Percentiles rank a stretch among this genome's conserved stretches.
These are phyloP conservation scores for Stenodera caucasica DNA, from an alignment of 2,888 invertebrate species.

Conservation along the genomic window DNA sequence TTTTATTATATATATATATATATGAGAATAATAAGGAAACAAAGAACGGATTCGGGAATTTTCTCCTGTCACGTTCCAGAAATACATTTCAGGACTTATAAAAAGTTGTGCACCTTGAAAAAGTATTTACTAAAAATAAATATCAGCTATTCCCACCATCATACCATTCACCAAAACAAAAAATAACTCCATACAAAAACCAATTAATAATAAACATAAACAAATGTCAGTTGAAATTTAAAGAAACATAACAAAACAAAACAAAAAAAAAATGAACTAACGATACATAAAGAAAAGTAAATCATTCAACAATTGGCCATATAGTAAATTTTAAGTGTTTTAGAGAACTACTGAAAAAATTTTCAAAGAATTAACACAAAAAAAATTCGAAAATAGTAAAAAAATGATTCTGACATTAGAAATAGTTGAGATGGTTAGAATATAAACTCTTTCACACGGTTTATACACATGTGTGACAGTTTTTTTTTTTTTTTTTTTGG, in stretches of 20 bases:
- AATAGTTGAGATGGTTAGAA: background rate
- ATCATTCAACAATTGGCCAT: slow-evolving; percentile 17
- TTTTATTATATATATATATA: background rate
- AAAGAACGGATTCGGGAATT: slow-evolving; percentile 12
- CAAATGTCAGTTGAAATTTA: slow-evolving; percentile 29
- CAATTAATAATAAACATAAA: slow-evolving; percentile 36
- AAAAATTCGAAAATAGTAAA: background rate
- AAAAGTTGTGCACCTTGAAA: slow-evolving; percentile 7
- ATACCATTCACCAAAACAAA: slow-evolving; percentile 1
- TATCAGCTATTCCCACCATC: slow-evolving; percentile 5
- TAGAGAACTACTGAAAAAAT: background rate
- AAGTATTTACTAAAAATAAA: slow-evolving; percentile 12
- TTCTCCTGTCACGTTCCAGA: slow-evolving; percentile 15
- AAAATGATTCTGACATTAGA: background rate
- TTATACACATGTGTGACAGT: slow-evolving; percentile 43
- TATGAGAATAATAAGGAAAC: background rate
- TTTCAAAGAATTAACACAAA: background rate
- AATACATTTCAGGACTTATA: slow-evolving; percentile 7
- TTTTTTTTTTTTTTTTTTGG: too few species aligned
- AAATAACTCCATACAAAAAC: background rate
- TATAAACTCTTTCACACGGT: slow-evolving; percentile 45
- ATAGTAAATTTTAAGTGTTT: background rate
- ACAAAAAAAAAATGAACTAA: slow-evolving; percentile 24
- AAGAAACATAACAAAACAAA: slow-evolving; percentile 10
- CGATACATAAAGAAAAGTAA: slow-evolving; percentile 33